Conservation (phyloP, 2,888 invertebrate genomes). For the Neocrepidodera transversa region DNA sequence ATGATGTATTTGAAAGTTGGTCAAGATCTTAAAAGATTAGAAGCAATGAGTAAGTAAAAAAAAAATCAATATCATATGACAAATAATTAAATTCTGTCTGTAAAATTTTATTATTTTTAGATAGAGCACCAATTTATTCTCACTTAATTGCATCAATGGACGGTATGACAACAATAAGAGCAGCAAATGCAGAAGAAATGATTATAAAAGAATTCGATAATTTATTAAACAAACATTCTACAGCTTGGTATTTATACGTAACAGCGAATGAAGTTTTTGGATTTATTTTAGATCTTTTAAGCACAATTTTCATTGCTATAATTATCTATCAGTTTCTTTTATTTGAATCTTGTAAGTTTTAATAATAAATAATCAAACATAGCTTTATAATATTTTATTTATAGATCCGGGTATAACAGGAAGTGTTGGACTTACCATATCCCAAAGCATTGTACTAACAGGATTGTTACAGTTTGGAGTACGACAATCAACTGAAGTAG, state of each 20-base stretch:
- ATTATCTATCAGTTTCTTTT: slow-evolving; percentile 71
- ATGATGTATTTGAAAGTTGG: slow-evolving; percentile 73
- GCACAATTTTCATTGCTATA: slow-evolving; percentile 66
- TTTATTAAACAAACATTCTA: slow-evolving; percentile 74
- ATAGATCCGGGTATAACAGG: slow-evolving; percentile 67
- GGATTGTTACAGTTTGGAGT: slow-evolving; percentile 84
- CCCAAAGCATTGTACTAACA: slow-evolving; percentile 75
- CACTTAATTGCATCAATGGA: slow-evolving; percentile 84
- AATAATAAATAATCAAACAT: slow-evolving; percentile 41
- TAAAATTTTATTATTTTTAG: slow-evolving; percentile 56
- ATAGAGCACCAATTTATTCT: slow-evolving; percentile 88
- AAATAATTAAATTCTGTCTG: background rate
- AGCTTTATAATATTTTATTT: slow-evolving; percentile 34
- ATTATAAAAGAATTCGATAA: slow-evolving; percentile 78
- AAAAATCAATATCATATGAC: background rate
- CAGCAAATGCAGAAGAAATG: slow-evolving; percentile 74
- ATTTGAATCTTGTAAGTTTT: slow-evolving; percentile 63
- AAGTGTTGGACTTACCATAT: slow-evolving; percentile 74
- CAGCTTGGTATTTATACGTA: slow-evolving; percentile 68
- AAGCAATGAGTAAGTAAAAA: slow-evolving; percentile 60
- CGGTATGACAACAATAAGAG: slow-evolving; percentile 86
- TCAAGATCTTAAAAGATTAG: slow-evolving; percentile 72
- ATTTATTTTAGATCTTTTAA: slow-evolving; percentile 70
- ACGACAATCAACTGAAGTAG: slow-evolving; percentile 77
- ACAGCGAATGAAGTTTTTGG: slow-evolving; percentile 70